Percentiles rank a stretch among this genome's conserved stretches.
phyloP scores from a whole-genome alignment of 1,140 invertebrate genomes.

The Mycetomoellerius zeteki region DNA sequence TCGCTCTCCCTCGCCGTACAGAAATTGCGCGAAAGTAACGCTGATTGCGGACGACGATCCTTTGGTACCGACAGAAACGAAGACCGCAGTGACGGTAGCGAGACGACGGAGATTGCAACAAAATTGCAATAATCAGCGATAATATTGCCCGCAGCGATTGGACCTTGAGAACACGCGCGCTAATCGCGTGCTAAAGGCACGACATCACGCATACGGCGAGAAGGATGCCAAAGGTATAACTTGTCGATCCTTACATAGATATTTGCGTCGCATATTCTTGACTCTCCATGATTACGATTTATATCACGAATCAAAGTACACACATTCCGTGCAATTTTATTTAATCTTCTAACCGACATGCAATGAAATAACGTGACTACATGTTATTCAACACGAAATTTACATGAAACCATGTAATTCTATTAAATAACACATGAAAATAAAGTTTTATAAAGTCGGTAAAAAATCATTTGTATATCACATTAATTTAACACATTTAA shows the following conservation, averaged over 20 bases:
- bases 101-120: slow-evolving; percentile 39
- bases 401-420: background rate
- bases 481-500: too few species aligned
- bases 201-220: slow-evolving; percentile 58
- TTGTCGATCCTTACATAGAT: slow-evolving; percentile 50
- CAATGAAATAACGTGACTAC: background rate
- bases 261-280: background rate
- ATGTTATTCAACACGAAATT: background rate
- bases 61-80: background rate
- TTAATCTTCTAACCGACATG: background rate
- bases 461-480: background rate
- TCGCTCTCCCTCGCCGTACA: background rate
- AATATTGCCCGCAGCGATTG: slow-evolving; percentile 43
- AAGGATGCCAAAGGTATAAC: slow-evolving; percentile 48
- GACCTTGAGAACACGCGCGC: slow-evolving; percentile 35
- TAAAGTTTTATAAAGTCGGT: background rate
- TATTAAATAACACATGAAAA: background rate
- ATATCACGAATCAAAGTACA: background rate
- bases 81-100: background rate
- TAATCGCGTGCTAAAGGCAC: slow-evolving; percentile 28
- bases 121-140: slow-evolving; percentile 60
- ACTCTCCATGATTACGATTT: slow-evolving; percentile 24
- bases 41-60: slow-evolving; percentile 18
- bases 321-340: slow-evolving; percentile 1
- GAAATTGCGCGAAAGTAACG: slow-evolving; percentile 51